phyloP scores from a whole-genome alignment of 1,140 invertebrate genomes.

The Diorhabda sublineata region DNA sequence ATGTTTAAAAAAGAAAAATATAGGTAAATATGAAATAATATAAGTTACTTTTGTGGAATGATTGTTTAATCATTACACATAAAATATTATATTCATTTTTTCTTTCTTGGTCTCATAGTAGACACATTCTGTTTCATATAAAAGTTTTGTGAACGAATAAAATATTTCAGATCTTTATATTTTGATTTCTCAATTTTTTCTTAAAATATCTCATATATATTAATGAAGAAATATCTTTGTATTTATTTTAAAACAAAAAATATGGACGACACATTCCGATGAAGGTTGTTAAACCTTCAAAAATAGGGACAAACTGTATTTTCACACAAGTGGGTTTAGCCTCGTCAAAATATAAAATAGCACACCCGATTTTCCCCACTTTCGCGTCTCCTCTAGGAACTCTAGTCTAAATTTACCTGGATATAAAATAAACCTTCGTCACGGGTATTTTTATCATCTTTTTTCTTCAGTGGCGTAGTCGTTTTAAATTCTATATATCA shows the following conservation, averaged over 20 bases:
- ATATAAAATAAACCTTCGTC: constrained; percentile 2
- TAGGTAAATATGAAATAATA: too few relatives aligned
- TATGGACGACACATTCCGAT: not conserved
- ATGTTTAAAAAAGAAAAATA: too few relatives aligned
- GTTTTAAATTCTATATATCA: too few relatives aligned
- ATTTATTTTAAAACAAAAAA: not conserved
- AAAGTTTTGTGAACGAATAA: too few relatives aligned
- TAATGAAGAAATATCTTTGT: not conserved
- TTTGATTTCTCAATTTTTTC: too few relatives aligned
- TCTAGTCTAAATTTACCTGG: not conserved
- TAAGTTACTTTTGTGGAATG: too few relatives aligned
- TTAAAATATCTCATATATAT: not conserved
- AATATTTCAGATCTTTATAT: too few relatives aligned
- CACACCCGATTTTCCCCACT: not conserved
- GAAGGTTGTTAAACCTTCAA: constrained; percentile 2
- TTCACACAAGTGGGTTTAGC: not conserved
- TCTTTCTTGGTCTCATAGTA: too few relatives aligned
- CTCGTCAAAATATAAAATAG: not conserved
- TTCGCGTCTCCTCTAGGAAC: not conserved
- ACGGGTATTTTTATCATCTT: not conserved
- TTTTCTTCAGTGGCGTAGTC: not conserved
- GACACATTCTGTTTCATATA: too few relatives aligned
- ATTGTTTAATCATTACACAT: too few relatives aligned
- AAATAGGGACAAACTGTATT: not conserved
- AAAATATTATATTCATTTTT: too few relatives aligned